Base-by-base conservation (phyloP, 1,140 invertebrate species). In the Temnothorax longispinosus region DNA sequence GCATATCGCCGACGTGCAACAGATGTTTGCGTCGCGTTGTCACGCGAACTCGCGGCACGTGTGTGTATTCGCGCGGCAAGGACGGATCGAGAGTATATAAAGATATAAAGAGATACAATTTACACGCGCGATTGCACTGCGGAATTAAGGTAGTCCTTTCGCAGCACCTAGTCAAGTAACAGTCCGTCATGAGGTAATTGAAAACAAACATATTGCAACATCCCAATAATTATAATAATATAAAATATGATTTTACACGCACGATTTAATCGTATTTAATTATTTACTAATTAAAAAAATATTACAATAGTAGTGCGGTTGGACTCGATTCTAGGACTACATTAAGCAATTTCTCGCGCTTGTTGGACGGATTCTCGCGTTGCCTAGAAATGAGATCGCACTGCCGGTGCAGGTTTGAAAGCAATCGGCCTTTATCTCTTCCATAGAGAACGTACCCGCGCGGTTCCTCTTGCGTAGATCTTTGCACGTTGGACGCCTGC, bases 1-100 rank as follows among this genome's bases (percentile, higher is more conserved):
- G 64, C 64, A 65, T 69, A 47, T n/a, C n/a, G 41, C 8, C 41
- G 54, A n/a, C n/a, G 65, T 69, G 38, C 65, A 69, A 69, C 41
- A 47, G 41, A 69, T 69, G 64, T 65, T 41, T 65, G n/a, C 41
- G 41, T n/a, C 41, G 21, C 10, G 10, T 21, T 47, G n/a, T 69
- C 65, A 69, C 65, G 41, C 21, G 21, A 69, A 69, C 35, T 65
- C 64, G 35, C 64, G 8, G 11, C 38, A 67, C 65, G 65, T 67
- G 65, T 3, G 65, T 67, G 65, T 7, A 67, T 7, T 41, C 41
- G 38, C 11, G n/a, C n/a, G 38, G 5, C 65, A 47, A 69, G 65
- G 65, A 65, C 62, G 8, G 7, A 38, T 44, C n/a, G 65, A 47
- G 27, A 27, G 27, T 27, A 27, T 27, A 27, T 21, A 21, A 21